phyloP scores from a whole-genome alignment of 2,888 invertebrate species.

The Lasioglossum calceatum region DNA sequence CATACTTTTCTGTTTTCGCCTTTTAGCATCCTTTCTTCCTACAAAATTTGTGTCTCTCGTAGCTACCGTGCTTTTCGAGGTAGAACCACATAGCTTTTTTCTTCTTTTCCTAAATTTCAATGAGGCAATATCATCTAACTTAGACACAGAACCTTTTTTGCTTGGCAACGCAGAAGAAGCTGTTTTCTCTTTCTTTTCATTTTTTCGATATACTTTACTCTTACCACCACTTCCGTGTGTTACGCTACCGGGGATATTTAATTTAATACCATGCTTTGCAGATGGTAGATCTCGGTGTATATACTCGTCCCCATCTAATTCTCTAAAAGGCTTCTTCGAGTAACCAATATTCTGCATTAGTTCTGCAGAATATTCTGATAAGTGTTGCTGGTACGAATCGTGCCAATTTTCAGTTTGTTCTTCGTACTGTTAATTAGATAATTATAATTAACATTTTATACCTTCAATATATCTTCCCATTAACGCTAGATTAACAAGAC shows the following conservation, averaged over 20 bases:
- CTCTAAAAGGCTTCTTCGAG: slow-evolving; percentile 23
- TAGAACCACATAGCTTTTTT: slow-evolving; percentile 70
- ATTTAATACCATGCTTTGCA: slow-evolving; percentile 40
- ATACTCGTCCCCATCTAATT: slow-evolving; percentile 33
- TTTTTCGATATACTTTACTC: slow-evolving; percentile 41
- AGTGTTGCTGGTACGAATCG: slow-evolving; percentile 54
- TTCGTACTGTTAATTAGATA: slow-evolving; percentile 25
- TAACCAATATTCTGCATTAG: slow-evolving; percentile 48
- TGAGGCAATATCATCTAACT: slow-evolving; percentile 60
- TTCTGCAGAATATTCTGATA: slow-evolving; percentile 61
- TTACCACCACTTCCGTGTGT: slow-evolving; percentile 33
- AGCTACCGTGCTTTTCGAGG: slow-evolving; percentile 77
- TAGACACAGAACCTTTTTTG: slow-evolving; percentile 59
- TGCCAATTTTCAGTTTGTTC: slow-evolving; percentile 43
- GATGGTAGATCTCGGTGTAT: slow-evolving; percentile 12
- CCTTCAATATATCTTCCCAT: background rate
- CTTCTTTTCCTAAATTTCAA: slow-evolving; percentile 73
- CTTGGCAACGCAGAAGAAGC: slow-evolving; percentile 40
- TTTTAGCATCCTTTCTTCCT: slow-evolving; percentile 62
- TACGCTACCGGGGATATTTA: slow-evolving; percentile 52
- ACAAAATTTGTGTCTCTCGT: slow-evolving; percentile 71
- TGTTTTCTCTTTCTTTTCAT: slow-evolving; percentile 59
- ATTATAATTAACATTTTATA: slow-evolving; percentile 1
- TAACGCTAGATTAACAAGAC: background rate
- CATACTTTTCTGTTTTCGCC: slow-evolving; percentile 67